Conservation (phyloP, 2,113 vertebrate species). For the Catharus bicknelli region DNA sequence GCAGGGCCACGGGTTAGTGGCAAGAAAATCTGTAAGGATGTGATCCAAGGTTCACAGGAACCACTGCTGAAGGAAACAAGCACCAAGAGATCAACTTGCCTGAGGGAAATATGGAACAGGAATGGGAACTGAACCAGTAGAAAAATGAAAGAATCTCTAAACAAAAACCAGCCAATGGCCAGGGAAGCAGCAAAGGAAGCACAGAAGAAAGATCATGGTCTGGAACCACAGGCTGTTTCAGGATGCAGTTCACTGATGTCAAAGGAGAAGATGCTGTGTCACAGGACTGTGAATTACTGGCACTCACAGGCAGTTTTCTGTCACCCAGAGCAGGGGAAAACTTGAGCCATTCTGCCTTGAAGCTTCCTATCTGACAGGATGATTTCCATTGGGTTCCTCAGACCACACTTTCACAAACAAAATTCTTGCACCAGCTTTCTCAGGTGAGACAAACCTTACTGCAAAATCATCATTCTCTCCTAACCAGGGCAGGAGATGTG, state of each 20-base stretch:
- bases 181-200: neutral
- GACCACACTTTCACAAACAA: neutral
- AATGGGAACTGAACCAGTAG: neutral
- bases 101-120: neutral
- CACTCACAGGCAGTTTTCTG: neutral
- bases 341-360: neutral
- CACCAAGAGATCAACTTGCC: neutral
- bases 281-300: neutral
- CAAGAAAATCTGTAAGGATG: neutral
- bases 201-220: accelerated
- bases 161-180: neutral
- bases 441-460: neutral
- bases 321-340: neutral
- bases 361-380: neutral
- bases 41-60: neutral
- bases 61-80: neutral
- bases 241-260: neutral
- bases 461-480: neutral
- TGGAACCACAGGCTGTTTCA: neutral
- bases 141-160: neutral
- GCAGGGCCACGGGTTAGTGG: neutral
- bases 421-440: neutral
- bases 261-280: neutral
- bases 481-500: neutral
- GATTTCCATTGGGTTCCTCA: neutral